phyloP scores from a whole-genome alignment of 2,888 invertebrate genomes.

The Sarcophaga carnaria region DNA sequence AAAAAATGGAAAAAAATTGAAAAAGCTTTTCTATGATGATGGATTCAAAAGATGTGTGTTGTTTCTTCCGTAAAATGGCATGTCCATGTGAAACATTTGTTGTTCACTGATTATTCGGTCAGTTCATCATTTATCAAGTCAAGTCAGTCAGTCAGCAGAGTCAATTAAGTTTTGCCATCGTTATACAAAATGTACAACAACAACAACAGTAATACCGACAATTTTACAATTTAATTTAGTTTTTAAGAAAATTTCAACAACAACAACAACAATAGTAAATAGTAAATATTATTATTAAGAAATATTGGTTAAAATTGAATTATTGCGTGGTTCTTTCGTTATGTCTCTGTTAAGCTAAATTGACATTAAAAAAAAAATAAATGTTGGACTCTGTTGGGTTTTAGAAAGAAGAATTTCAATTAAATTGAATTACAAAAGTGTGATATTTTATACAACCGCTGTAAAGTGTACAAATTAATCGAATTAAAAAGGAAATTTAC shows the following conservation, averaged over 20 bases:
- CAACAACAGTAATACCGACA: slow-evolving; percentile 23
- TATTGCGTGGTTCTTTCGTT: slow-evolving; percentile 61
- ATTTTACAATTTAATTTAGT: slow-evolving; percentile 67
- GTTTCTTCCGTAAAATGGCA: slow-evolving; percentile 28
- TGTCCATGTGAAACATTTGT: slow-evolving; percentile 59
- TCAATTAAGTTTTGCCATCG: slow-evolving; percentile 59
- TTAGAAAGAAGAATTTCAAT: slow-evolving; percentile 47
- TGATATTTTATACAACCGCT: slow-evolving; percentile 29
- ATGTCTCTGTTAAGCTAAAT: neutral
- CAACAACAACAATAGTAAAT: neutral
- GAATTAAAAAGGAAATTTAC: neutral
- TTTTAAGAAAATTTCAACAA: slow-evolving; percentile 19
- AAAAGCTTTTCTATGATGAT: slow-evolving; percentile 29
- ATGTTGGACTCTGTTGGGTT: slow-evolving; percentile 31
- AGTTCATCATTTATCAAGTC: slow-evolving; percentile 56
- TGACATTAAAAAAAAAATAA: slow-evolving; percentile 9
- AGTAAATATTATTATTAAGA: slow-evolving; percentile 38
- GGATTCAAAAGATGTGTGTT: slow-evolving; percentile 44
- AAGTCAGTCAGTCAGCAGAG: slow-evolving; percentile 58
- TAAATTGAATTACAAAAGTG: slow-evolving; percentile 58
- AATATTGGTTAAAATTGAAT: slow-evolving; percentile 67
- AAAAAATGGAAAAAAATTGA: too few relatives aligned
- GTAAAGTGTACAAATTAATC: slow-evolving; percentile 5
- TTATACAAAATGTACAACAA: slow-evolving; percentile 2
- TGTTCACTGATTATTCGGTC: slow-evolving; percentile 54